These are phyloP conservation scores for Kuschelorhynchus macadamiae DNA, from an alignment of 2,888 invertebrate species.

Conservation along the genomic window DNA sequence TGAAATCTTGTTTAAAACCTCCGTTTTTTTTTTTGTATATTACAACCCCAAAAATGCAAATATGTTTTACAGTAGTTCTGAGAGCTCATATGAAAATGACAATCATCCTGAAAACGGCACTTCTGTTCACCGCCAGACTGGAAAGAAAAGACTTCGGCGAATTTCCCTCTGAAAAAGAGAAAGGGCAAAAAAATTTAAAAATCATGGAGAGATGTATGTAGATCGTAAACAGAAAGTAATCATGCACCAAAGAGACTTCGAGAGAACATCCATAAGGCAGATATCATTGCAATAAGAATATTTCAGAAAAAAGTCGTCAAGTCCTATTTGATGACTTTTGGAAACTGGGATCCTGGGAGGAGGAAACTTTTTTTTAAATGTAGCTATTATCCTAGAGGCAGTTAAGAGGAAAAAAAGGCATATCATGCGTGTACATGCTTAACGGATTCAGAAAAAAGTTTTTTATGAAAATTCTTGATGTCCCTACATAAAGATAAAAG, in stretches of 20 bases:
- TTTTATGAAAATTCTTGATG: slow-evolving; percentile 24
- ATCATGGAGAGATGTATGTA: slow-evolving; percentile 15
- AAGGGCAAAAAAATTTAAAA: slow-evolving; percentile 18
- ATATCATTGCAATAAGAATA: slow-evolving; percentile 14
- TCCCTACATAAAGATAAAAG: slow-evolving; percentile 15
- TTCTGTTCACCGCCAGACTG: slow-evolving; percentile 13
- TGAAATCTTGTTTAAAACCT: background rate
- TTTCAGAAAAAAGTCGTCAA: slow-evolving; percentile 16
- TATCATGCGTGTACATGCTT: slow-evolving; percentile 2
- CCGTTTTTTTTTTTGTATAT: background rate
- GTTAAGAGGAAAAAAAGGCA: background rate
- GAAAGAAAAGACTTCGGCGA: slow-evolving; percentile 20
- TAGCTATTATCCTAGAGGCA: background rate
- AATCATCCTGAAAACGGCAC: slow-evolving; percentile 1
- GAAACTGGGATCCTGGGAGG: slow-evolving; percentile 5
- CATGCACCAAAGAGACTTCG: slow-evolving; percentile 21
- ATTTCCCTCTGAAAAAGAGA: slow-evolving; percentile 9
- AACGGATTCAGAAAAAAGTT: slow-evolving; percentile 13
- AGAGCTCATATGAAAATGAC: background rate
- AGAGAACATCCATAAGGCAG: slow-evolving; percentile 8
- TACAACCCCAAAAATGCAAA: background rate
- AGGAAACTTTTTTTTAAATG: slow-evolving; percentile 10
- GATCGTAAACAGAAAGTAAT: slow-evolving; percentile 19
- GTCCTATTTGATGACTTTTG: slow-evolving; percentile 11
- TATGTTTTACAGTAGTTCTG: background rate